phyloP scores from a whole-genome alignment of 1,140 invertebrate genomes.

The Lysiphlebus fabarum region DNA sequence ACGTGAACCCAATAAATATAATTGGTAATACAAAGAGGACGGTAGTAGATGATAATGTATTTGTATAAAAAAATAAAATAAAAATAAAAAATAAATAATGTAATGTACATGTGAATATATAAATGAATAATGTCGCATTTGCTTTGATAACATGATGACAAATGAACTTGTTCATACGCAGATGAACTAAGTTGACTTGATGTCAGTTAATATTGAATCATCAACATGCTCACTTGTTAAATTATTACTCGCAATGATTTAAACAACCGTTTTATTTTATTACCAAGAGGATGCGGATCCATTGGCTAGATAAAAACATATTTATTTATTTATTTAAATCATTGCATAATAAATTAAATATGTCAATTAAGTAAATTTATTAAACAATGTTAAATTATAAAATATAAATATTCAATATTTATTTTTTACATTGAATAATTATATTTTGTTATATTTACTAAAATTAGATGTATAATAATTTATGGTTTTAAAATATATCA shows the following conservation, averaged over 20 bases:
- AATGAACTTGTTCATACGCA: constrained; percentile 24
- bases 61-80: too few relatives aligned
- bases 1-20: constrained; percentile 49
- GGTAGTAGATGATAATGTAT: constrained; percentile 31
- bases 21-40: constrained; percentile 55
- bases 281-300: constrained; percentile 51
- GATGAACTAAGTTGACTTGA: constrained; percentile 30
- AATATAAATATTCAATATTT: too few relatives aligned
- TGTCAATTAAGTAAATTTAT: constrained; percentile 1
- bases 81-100: background rate
- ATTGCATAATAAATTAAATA: constrained; percentile 45
- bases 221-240: constrained; percentile 23
- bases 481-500: background rate
- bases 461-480: background rate
- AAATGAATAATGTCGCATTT: background rate
- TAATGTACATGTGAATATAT: constrained; percentile 40
- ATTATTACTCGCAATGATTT: background rate
- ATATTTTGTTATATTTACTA: background rate
- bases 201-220: constrained; percentile 47
- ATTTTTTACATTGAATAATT: too few relatives aligned
- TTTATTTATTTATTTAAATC: too few relatives aligned
- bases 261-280: constrained; percentile 6
- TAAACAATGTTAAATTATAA: background rate
- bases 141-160: background rate
- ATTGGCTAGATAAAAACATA: constrained; percentile 54